phyloP scores from a whole-genome alignment of 2,113 vertebrate genomes.

The Anas platyrhynchos region DNA sequence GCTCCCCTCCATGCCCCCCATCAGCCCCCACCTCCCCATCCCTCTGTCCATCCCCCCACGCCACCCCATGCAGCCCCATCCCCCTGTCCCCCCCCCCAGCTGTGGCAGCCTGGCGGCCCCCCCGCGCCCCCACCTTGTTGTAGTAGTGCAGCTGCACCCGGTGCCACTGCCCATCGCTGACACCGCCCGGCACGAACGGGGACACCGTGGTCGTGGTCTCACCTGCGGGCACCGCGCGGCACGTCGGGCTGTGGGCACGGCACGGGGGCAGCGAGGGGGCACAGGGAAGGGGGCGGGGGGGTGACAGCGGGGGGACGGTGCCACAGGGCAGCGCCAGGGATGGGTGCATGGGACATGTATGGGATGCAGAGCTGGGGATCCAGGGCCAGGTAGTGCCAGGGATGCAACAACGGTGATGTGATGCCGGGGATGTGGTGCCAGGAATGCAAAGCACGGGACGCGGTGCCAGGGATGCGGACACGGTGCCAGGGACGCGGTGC shows the following conservation, averaged over 20 bases:
- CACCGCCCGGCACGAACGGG: conserved; percentile 85
- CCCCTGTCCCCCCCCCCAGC: not conserved
- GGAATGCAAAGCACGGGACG: no score
- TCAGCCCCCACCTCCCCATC: not conserved
- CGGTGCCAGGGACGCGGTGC: no score
- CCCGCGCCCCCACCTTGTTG: conserved; percentile 83
- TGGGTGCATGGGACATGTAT: not conserved
- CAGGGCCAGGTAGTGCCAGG: not conserved
- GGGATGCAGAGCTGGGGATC: not conserved
- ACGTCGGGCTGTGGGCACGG: not conserved
- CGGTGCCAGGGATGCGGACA: not conserved
- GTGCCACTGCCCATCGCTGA: conserved; percentile 96
- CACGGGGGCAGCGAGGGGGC: not conserved
- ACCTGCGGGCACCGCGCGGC: conserved; percentile 68
- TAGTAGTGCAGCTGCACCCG: conserved; percentile 90
- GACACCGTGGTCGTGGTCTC: conserved; percentile 90
- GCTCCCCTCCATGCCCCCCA: not conserved
- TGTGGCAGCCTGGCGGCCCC: not conserved
- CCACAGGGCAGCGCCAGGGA: conserved; percentile 71
- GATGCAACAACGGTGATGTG: no score
- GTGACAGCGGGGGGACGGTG: not conserved
- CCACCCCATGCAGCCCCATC: not conserved
- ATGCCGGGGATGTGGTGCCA: not conserved
- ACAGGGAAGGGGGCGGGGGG: not conserved
- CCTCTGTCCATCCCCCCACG: no score